Base-by-base conservation (phyloP, 1,140 invertebrate genomes). In the Caenorhabditis tropicalis region DNA sequence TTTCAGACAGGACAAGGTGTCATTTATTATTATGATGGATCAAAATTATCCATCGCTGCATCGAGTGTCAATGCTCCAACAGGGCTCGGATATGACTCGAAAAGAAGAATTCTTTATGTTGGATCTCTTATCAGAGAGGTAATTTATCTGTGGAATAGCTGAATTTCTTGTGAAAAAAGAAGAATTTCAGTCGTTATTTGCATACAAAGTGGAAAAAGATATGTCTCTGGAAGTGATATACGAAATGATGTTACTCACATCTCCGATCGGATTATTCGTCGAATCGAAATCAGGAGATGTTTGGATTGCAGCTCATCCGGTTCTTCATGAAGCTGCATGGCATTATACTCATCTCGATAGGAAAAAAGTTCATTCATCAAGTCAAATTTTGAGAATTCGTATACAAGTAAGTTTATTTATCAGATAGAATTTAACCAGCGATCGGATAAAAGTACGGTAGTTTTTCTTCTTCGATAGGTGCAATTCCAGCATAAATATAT, bases 271-370 rank as follows among this genome's bases (percentile, higher is more conserved):
- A 60, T 6, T 82, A n/a, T 82, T 58, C 53, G 51, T 82, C 21
- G 81, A 82, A 53, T 58, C 49, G 24, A 82, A 82, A 58, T 31
- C 49, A 9, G 81, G 81, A 82, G 81, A 82, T 43, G 31, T 82
- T 24, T 74, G 65, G 65, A 24, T 74, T 39, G 65, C 65, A 10
- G 65, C 65, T 24, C 65, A 74, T 74, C 65, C 65, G 15, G 65
- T 74, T 21, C 27, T 74, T 10, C 36, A 74, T 74, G 65, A 74
- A 74, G 24, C 65, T 24, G 65, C 65, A 24, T 74, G 65, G 65
- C 65, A 74, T 74, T 74, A 74, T 24, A 24, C 65, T 4, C 36
- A 74, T 74, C 36, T 29, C 24, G 65, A 74, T 2, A 43, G n/a
- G 2, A 39, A 74, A 3, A 39, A 74, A 12, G 36, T 74, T 24